Evolutionary conservation across 2,888 invertebrate species (phyloP).

Genomic region (Cephalotes varians): DNA sequence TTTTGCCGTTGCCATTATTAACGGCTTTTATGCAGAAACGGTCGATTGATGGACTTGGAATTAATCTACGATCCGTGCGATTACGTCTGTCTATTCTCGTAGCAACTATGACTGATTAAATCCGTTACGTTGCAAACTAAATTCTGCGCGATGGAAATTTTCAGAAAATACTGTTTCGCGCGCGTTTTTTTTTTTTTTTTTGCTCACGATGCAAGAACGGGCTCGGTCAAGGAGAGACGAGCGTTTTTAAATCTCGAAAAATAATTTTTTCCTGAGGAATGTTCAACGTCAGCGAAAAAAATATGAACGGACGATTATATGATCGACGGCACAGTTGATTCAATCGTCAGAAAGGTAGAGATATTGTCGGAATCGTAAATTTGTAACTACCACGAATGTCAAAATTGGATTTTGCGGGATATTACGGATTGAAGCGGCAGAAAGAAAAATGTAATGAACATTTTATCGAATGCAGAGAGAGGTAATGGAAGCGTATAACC

Average conservation of each 20-base stretch:
- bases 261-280: not conserved
- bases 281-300: slow-evolving; percentile 11
- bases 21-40: slow-evolving; percentile 60
- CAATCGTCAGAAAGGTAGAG: not conserved
- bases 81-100: slow-evolving; percentile 54
- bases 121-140: slow-evolving; percentile 55
- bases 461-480: slow-evolving; percentile 42
- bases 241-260: not conserved
- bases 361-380: slow-evolving; percentile 28
- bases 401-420: slow-evolving; percentile 42
- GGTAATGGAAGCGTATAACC: slow-evolving; percentile 44
- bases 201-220: not conserved
- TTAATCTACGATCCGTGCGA: slow-evolving; percentile 63
- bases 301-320: not conserved
- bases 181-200: not conserved
- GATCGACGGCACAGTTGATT: slow-evolving; percentile 12
- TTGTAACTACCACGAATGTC: slow-evolving; percentile 38
- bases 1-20: slow-evolving; percentile 65
- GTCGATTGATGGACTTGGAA: slow-evolving; percentile 61
- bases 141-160: slow-evolving; percentile 51
- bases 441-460: slow-evolving; percentile 50
- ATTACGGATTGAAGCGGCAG: slow-evolving; percentile 42
- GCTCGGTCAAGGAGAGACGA: not conserved
- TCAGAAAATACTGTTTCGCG: slow-evolving; percentile 10
- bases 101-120: slow-evolving; percentile 58